Conservation (phyloP, 2,113 vertebrate species). For the Vimba vimba region DNA sequence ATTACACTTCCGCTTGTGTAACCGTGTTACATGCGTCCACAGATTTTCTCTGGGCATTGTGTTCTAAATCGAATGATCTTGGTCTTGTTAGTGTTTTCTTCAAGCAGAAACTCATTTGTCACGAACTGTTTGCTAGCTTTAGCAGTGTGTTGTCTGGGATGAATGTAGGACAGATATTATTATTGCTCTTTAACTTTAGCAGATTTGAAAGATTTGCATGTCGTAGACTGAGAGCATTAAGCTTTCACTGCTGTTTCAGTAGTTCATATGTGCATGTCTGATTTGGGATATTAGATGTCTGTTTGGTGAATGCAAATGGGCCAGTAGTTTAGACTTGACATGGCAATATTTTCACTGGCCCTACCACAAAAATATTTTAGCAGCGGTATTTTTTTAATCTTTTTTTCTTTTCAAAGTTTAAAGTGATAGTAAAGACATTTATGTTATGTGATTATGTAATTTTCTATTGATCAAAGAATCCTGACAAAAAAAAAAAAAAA, state of each 20-base stretch:
- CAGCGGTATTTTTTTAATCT: too few species aligned
- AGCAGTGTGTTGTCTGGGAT: neutral
- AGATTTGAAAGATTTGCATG: conserved; percentile 7
- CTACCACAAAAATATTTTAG: neutral
- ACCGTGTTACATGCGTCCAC: neutral
- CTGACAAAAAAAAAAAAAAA: too few species aligned
- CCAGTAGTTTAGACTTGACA: neutral
- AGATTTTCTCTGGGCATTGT: neutral
- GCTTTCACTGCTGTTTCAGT: neutral
- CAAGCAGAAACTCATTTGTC: neutral
- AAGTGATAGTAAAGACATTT: neutral
- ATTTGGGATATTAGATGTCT: conserved; percentile 5
- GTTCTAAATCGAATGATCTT: neutral
- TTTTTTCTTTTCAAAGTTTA: neutral
- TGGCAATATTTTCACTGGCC: neutral
- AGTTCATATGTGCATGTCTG: neutral
- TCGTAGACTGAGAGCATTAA: neutral
- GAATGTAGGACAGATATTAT: conserved; percentile 6
- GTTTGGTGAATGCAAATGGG: neutral
- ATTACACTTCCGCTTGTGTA: neutral
- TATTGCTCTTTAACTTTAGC: conserved; percentile 12
- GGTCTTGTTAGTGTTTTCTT: neutral
- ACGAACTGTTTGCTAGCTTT: neutral
- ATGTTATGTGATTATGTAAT: too few species aligned
- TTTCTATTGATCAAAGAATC: too few species aligned